Evolutionary conservation across 2,888 invertebrate species (phyloP).

Genomic region (Protodeltote pygarga): DNA sequence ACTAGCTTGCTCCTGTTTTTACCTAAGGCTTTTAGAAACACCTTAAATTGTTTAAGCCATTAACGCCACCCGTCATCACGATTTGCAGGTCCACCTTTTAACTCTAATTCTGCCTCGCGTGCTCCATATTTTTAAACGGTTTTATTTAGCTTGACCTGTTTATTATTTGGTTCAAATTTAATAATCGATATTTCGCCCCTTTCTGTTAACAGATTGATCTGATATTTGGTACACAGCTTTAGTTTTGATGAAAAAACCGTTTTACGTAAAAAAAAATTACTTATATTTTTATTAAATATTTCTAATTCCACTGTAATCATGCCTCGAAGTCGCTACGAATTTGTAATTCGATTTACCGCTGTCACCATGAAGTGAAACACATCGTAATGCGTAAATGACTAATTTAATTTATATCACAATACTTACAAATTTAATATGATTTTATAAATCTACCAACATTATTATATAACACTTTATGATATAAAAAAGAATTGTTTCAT

Average conservation of each 20-base stretch:
- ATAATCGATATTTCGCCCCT: no score
- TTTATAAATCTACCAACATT: no score
- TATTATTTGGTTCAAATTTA: no score
- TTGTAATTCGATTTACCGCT: not conserved
- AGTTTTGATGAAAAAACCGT: no score
- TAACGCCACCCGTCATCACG: not conserved
- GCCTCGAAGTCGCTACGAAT: not conserved
- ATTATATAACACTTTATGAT: no score
- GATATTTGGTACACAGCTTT: no score
- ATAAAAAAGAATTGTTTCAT: no score
- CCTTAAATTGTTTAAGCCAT: not conserved
- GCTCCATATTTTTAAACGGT: not conserved
- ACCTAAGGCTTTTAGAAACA: not conserved
- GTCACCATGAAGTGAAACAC: not conserved
- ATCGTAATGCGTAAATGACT: not conserved
- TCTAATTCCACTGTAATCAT: not conserved
- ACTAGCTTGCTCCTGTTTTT: not conserved
- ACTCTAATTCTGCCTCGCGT: not conserved
- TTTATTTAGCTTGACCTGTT: no score
- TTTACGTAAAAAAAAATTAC: no score
- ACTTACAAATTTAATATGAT: no score
- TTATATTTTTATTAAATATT: not conserved
- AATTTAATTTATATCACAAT: no score
- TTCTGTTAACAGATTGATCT: no score
- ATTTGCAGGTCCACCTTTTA: not conserved